Base-by-base conservation (phyloP, 2,888 invertebrate species). In the Laothoe populi region DNA sequence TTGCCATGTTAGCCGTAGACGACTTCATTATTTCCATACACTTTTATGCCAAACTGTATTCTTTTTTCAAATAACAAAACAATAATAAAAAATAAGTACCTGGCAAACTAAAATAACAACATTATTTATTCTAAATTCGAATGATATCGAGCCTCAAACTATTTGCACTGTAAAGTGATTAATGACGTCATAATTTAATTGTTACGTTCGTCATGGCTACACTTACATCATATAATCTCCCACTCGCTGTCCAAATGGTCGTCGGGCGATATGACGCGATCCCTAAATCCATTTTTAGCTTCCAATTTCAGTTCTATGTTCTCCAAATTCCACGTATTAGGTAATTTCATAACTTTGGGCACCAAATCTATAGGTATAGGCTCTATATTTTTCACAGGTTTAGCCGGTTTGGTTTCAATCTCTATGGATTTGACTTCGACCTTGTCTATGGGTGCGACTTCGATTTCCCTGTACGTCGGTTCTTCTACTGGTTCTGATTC, bases 251-350 rank as follows among this genome's bases (percentile, higher is more conserved):
- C 92, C 57, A 90, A 68, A 53, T 83, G 75, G 0, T 90, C 90
- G 45, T 92, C 92, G 0, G 92, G 92, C 0, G 92, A 91, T 5
- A 79, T 63, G 0, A 87, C 62, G 21, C 71, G 75, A 1, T 84
- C 83, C 10, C 77, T 83, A 0, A 77, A 72, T 0, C 84, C 83
- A 19, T 86, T 87, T n/a, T 83, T 85, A 63, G 79, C 62, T 24
- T 90, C 90, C 46, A 92, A 71, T 61, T 83, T 82, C 24, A 93
- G 66, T 66, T 92, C 86, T 10, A 94, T 91, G 71, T 92, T 87
- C 61, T 92, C 90, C 53, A 95, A 81, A 72, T 94, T 94, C 95
- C 95, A 95, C 42, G 91, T 92, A 59, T 94, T 94, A 0, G 95
- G 95, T 64, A 95, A 80, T 64, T 92, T 84, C 26, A 94, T 83